Conservation (phyloP, 2,113 vertebrate species). For the Anolis carolinensis region DNA sequence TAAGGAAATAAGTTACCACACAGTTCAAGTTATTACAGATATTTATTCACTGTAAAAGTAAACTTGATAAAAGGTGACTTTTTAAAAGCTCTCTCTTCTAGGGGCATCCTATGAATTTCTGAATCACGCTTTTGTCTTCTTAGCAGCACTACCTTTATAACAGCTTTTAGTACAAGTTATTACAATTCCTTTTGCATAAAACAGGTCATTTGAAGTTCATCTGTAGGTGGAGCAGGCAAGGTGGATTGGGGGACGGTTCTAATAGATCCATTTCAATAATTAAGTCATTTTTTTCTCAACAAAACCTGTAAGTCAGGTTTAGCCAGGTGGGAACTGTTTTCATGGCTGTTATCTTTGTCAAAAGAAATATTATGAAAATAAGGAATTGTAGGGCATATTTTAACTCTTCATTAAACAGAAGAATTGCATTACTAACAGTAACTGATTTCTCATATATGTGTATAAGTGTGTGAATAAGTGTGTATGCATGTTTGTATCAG, state of each 20-base stretch:
- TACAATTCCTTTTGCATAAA: conserved; percentile 80
- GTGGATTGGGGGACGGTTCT: conserved; percentile 78
- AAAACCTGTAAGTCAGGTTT: conserved; percentile 84
- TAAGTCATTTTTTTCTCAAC: conserved; percentile 81
- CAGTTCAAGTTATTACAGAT: conserved; percentile 59
- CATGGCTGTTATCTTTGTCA: conserved; percentile 83
- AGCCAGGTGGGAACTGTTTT: conserved; percentile 77
- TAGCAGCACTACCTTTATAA: conserved; percentile 71
- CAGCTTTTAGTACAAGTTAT: conserved; percentile 78
- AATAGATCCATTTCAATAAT: conserved; percentile 85
- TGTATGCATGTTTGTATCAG: conserved; percentile 7
- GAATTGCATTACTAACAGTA: conserved; percentile 65
- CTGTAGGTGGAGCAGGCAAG: conserved; percentile 77
- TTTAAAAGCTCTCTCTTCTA: conserved; percentile 66
- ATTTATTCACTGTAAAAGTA: conserved; percentile 60
- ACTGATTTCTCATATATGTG: conserved; percentile 64
- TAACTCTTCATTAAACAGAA: conserved; percentile 82
- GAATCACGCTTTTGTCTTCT: conserved; percentile 66
- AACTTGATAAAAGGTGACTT: conserved; percentile 62
- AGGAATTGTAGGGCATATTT: conserved; percentile 75
- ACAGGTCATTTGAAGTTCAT: conserved; percentile 81
- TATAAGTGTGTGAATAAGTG: no score
- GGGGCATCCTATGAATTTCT: conserved; percentile 68
- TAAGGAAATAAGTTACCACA: conserved; percentile 60
- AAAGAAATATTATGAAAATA: conserved; percentile 83